Conservation (phyloP, 2,113 vertebrate genomes). For the Grus americana region DNA sequence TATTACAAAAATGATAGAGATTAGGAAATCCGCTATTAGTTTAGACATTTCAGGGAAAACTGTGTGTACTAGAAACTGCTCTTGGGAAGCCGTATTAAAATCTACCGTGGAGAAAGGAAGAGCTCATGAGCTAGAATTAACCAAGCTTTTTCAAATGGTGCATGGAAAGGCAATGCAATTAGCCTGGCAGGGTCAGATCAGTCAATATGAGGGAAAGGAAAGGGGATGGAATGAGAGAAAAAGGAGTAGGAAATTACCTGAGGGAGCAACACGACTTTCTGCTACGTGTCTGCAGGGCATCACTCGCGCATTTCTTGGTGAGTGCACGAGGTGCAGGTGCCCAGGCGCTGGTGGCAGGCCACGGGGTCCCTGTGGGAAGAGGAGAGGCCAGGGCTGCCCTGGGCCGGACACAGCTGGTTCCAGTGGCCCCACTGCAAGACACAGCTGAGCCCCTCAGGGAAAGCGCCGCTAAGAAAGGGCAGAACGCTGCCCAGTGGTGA, state of each 20-base stretch:
- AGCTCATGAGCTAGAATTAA: neutral
- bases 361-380: fast-evolving
- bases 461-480: too few relatives aligned
- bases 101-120: neutral
- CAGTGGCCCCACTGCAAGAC: fast-evolving
- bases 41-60: neutral
- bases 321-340: fast-evolving
- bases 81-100: neutral
- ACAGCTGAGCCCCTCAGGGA: neutral
- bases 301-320: fast-evolving
- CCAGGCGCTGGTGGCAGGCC: fast-evolving
- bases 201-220: neutral
- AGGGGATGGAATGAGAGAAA: neutral
- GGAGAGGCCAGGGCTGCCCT: fast-evolving
- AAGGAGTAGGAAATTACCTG: too few relatives aligned
- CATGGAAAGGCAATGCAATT: neutral
- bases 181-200: neutral
- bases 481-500: neutral
- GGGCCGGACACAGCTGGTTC: fast-evolving
- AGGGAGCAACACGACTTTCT: neutral
- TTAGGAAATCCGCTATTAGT: neutral
- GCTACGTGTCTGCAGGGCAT: neutral
- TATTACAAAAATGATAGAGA: neutral
- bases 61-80: neutral
- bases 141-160: neutral